These are phyloP conservation scores for Therioaphis trifolii DNA, from an alignment of 2,888 invertebrate genomes.

Conservation along the genomic window DNA sequence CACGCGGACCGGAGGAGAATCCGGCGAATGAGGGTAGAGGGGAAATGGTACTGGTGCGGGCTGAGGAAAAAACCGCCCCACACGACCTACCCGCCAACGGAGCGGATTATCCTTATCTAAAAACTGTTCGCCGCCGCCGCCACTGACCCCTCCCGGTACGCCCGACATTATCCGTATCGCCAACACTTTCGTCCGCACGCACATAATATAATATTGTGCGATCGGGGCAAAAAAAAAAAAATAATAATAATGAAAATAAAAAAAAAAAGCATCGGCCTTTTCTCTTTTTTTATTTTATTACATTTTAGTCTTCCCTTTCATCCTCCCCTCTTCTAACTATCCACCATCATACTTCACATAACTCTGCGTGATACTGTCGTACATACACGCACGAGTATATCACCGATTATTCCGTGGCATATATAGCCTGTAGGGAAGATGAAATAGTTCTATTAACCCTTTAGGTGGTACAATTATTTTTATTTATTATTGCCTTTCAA, in stretches of 20 bases:
- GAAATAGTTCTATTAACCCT: too few species aligned
- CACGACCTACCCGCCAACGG: conserved; percentile 33
- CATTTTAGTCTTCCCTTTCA: not conserved
- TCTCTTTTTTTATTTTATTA: not conserved
- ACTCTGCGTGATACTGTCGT: not conserved
- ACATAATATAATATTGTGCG: conserved; percentile 18
- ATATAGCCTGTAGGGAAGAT: not conserved
- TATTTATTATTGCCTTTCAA: too few species aligned
- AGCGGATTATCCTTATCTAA: conserved; percentile 61
- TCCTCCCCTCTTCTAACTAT: not conserved
- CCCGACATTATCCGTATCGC: conserved; percentile 40
- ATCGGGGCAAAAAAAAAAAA: not conserved
- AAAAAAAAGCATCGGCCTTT: not conserved
- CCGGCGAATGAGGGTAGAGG: conserved; percentile 10
- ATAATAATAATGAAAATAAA: too few species aligned
- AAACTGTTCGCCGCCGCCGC: conserved; percentile 40
- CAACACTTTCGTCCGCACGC: conserved; percentile 8
- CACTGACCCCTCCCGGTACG: conserved; percentile 46
- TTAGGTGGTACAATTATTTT: too few species aligned
- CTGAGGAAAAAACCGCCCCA: conserved; percentile 34
- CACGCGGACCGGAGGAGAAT: not conserved
- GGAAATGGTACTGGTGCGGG: conserved; percentile 1
- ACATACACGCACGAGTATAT: not conserved
- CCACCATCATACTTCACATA: not conserved
- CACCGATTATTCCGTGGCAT: not conserved